These are phyloP conservation scores for Gopherus evgoodei DNA, from an alignment of 2,113 vertebrate genomes.

Conservation along the genomic window DNA sequence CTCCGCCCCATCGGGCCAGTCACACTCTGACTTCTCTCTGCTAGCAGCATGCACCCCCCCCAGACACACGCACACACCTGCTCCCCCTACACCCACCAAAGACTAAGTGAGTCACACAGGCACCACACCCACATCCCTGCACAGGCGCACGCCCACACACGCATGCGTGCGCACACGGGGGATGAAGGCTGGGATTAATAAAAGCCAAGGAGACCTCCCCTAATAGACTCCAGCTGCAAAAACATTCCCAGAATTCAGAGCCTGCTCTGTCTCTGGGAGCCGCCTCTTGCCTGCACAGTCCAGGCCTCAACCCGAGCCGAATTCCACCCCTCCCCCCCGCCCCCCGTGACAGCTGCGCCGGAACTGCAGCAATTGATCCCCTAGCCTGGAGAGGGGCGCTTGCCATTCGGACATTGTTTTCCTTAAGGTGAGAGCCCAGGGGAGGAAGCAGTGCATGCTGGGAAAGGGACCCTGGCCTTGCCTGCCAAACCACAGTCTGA, in stretches of 20 bases:
- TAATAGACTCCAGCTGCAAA: constrained; percentile 81
- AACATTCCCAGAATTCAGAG: constrained; percentile 80
- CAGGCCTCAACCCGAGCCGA: constrained; percentile 71
- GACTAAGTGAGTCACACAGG: neutral
- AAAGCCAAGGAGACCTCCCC: constrained; percentile 62
- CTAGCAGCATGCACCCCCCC: neutral
- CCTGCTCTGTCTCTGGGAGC: constrained; percentile 27
- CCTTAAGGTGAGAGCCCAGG: constrained; percentile 43
- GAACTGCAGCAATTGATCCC: constrained; percentile 64
- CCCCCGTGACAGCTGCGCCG: constrained; percentile 71
- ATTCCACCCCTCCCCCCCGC: constrained; percentile 41
- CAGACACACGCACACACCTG: neutral
- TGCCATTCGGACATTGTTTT: constrained; percentile 64
- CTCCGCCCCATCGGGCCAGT: neutral
- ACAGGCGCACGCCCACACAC: constrained; percentile 26
- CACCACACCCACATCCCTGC: fast-evolving
- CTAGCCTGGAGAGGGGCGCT: constrained; percentile 54
- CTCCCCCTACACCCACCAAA: neutral
- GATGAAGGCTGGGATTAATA: constrained; percentile 75
- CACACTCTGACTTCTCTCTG: neutral
- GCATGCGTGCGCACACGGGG: neutral
- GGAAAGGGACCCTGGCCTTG: constrained; percentile 11
- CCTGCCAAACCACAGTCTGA: neutral
- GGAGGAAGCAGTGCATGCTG: constrained; percentile 12
- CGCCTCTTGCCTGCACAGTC: constrained; percentile 66